Conservation (phyloP, 1,140 invertebrate species). For the Glomeris maerens region DNA sequence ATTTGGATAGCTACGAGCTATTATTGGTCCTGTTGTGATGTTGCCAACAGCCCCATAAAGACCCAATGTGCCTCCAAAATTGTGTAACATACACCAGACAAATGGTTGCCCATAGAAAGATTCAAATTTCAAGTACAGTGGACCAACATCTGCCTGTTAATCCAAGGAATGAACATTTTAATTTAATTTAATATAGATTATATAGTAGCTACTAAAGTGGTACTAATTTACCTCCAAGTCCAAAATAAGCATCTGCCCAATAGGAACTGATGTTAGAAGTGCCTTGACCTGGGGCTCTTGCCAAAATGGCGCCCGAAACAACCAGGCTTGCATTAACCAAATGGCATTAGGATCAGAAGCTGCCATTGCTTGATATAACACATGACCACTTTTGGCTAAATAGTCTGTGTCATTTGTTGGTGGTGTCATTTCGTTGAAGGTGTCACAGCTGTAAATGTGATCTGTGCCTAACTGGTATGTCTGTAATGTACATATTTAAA, state of each 20-base stretch:
- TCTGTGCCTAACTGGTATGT: conserved; percentile 56
- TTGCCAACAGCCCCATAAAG: conserved; percentile 63
- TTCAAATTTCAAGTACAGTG: conserved; percentile 45
- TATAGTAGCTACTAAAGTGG: too few species aligned
- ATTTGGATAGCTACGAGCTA: conserved; percentile 43
- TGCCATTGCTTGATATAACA: conserved; percentile 54
- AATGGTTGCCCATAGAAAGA: conserved; percentile 85
- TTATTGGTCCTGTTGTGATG: conserved; percentile 56
- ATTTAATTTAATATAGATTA: too few species aligned
- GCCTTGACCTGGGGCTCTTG: conserved; percentile 10
- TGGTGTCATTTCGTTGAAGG: conserved; percentile 76
- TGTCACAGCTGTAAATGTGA: conserved; percentile 74
- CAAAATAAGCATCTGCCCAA: conserved; percentile 17
- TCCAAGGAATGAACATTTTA: too few species aligned
- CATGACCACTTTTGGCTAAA: conserved; percentile 46
- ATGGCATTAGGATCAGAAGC: conserved; percentile 52
- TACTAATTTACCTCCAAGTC: too few species aligned
- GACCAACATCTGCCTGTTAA: conserved; percentile 6
- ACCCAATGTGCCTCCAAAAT: conserved; percentile 80
- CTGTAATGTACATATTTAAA: too few species aligned
- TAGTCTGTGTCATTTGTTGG: conserved; percentile 41
- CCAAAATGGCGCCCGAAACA: conserved; percentile 20
- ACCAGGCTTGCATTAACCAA: conserved; percentile 22
- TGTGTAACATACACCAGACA: conserved; percentile 92
- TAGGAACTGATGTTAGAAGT: conserved; percentile 17